A percentile compares a stretch with the other conserved stretches of the same genome.
Conservation (phyloP, 92 coral and sea anemone species). For the Umimayanthus chanpuru region DNA sequence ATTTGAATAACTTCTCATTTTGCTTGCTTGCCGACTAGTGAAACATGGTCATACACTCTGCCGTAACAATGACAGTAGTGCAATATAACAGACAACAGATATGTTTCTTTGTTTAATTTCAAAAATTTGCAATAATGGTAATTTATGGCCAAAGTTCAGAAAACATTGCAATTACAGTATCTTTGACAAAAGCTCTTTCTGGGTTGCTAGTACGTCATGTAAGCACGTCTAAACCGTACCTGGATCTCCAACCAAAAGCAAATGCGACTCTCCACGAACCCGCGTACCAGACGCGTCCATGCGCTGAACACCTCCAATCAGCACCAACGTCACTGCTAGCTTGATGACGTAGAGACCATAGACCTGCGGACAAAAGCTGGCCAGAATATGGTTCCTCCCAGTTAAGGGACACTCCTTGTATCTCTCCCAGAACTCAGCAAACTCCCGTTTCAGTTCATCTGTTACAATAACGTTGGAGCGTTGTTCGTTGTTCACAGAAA, state of each 20-base stretch:
- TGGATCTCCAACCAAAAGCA: conserved; percentile 97
- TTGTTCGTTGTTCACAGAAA: conserved; percentile 93
- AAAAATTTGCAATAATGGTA: too few species aligned
- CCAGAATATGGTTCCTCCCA: conserved; percentile 90
- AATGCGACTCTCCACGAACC: conserved; percentile 94
- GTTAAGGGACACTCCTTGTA: conserved; percentile 66
- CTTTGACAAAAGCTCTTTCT: too few species aligned
- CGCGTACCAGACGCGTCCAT: conserved; percentile 86
- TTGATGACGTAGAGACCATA: conserved; percentile 95
- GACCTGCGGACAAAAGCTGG: conserved; percentile 95
- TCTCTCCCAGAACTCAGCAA: conserved; percentile 86
- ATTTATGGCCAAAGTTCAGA: too few species aligned
- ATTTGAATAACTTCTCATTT: too few species aligned
- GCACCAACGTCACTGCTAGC: conserved; percentile 82
- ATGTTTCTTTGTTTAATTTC: too few species aligned
- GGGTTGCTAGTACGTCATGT: background rate
- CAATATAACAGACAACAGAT: too few species aligned
- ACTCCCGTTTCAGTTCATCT: conserved; percentile 88
- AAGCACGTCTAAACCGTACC: conserved; percentile 55
- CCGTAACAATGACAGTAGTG: too few species aligned
- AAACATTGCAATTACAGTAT: too few species aligned
- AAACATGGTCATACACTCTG: too few species aligned
- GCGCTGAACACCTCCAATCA: conserved; percentile 93
- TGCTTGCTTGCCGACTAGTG: too few species aligned
- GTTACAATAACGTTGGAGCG: conserved; percentile 81